Evolutionary conservation across 1,140 invertebrate species (phyloP).

Genomic region (Bactericera cockerelli): DNA sequence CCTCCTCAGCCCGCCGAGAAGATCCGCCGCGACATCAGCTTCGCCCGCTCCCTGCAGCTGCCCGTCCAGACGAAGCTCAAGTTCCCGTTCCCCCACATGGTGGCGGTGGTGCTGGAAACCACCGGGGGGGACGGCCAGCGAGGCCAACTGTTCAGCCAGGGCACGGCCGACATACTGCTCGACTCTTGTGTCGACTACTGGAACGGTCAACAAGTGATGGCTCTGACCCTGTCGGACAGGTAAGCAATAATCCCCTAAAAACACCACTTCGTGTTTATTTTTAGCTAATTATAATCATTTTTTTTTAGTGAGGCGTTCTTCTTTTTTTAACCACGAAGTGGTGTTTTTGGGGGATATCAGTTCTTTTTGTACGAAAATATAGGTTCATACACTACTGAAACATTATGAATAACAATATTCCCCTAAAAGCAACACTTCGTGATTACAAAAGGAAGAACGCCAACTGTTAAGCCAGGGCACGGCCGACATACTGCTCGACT

Average conservation of each 20-base stretch:
- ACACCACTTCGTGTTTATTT: no score
- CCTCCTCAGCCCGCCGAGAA: conserved; percentile 66
- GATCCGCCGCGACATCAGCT: conserved; percentile 69
- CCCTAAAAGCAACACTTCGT: no score
- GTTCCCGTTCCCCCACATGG: conserved; percentile 92
- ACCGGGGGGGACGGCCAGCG: conserved; percentile 49
- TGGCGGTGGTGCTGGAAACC: conserved; percentile 73
- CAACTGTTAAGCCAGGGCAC: conserved; percentile 84
- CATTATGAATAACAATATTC: no score
- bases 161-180: conserved; percentile 88
- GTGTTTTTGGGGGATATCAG: no score
- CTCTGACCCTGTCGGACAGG: conserved; percentile 63
- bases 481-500: no score
- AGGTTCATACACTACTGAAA: no score
- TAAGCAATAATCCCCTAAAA: no score
- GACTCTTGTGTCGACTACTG: conserved; percentile 93
- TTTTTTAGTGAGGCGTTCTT: no score
- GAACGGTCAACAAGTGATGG: conserved; percentile 78
- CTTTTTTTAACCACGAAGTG: no score
- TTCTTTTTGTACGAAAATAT: no score
- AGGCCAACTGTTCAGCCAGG: conserved; percentile 75
- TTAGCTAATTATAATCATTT: no score
- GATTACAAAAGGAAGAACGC: no score
- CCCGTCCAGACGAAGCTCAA: conserved; percentile 80
- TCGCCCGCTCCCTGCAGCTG: conserved; percentile 52